Conservation (phyloP, 2,797 vertebrate genomes). For the Graptemys geographica region DNA sequence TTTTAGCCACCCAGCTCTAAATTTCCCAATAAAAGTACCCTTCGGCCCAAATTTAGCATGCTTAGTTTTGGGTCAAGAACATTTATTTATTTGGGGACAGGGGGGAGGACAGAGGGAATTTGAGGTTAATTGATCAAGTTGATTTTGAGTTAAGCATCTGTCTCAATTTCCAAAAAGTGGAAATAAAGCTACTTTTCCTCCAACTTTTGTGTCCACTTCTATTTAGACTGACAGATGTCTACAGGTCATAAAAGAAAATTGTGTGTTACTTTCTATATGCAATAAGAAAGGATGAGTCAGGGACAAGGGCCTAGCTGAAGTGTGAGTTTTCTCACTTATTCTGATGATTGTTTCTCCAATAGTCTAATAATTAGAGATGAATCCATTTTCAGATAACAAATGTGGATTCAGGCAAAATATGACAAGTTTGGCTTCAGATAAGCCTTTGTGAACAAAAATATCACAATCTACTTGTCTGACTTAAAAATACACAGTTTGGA, state of each 20-base stretch:
- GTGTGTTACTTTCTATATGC: neutral
- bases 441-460: neutral
- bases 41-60: neutral
- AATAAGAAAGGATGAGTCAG: neutral
- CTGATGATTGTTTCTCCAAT: neutral
- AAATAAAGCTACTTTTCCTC: neutral
- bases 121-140: neutral
- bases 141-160: neutral
- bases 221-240: neutral
- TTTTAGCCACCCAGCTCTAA: neutral
- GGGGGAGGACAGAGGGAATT: neutral
- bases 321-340: neutral
- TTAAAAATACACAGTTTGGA: neutral
- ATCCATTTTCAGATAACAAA: neutral
- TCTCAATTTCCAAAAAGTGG: neutral
- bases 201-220: neutral
- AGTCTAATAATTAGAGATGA: neutral
- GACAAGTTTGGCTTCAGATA: neutral
- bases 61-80: neutral
- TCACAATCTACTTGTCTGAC: neutral
- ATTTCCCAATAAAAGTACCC: neutral
- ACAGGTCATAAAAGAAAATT: neutral
- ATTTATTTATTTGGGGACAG: neutral
- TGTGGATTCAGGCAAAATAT: neutral
- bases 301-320: neutral